A percentile compares a stretch with the other conserved stretches of the same genome.
These are phyloP conservation scores for Lepidonotus clava DNA, from an alignment of 2,888 invertebrate species.

Conservation along the genomic window DNA sequence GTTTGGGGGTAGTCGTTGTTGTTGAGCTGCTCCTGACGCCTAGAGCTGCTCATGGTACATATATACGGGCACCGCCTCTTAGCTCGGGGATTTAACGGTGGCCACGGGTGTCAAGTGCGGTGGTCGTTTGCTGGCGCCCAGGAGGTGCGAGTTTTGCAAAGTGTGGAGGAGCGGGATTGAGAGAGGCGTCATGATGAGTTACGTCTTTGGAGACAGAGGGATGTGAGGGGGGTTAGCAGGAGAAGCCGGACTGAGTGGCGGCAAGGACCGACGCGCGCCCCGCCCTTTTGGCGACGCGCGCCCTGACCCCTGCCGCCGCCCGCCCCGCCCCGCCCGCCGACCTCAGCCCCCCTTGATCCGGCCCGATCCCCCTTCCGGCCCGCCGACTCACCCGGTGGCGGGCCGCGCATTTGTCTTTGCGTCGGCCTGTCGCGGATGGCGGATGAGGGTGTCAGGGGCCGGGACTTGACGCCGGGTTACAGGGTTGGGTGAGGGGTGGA, in stretches of 20 bases:
- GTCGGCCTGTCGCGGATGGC: not conserved
- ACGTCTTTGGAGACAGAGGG: not conserved
- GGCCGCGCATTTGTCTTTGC: not conserved
- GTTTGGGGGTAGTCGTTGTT: too few species aligned
- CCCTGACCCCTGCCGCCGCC: not conserved
- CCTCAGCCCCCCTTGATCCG: not conserved
- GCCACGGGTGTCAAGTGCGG: too few species aligned
- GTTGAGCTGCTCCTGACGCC: too few species aligned
- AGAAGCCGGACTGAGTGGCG: too few species aligned
- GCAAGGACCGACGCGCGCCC: too few species aligned
- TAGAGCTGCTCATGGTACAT: too few species aligned
- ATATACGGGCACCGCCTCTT: too few species aligned
- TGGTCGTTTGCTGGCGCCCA: too few species aligned
- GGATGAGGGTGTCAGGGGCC: constrained; percentile 8
- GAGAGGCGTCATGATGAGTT: not conserved
- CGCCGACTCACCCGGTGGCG: not conserved
- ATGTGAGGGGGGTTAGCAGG: constrained; percentile 4
- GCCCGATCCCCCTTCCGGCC: not conserved
- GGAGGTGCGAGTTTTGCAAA: too few species aligned
- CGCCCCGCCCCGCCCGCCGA: not conserved
- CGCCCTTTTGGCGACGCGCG: not conserved
- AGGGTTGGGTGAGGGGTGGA: not conserved
- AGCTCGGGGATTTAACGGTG: too few species aligned
- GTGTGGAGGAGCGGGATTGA: not conserved
- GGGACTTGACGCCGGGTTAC: constrained; percentile 2